phyloP scores from a whole-genome alignment of 2,888 invertebrate species.

The Drosophila paramelanica region DNA sequence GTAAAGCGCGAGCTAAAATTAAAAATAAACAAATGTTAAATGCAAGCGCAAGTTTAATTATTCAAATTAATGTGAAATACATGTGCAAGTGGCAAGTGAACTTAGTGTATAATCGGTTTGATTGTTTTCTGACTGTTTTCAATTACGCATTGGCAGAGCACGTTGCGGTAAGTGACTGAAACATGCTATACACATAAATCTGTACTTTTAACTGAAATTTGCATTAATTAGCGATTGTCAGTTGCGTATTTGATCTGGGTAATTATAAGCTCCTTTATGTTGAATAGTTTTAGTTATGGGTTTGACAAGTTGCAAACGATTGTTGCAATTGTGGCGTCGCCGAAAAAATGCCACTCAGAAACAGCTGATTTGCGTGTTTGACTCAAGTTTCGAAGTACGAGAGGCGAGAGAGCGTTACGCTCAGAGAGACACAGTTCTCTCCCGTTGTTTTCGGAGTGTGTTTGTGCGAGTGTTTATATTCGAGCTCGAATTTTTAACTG shows the following conservation, averaged over 20 bases:
- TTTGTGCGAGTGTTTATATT: constrained; percentile 8
- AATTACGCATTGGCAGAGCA: neutral
- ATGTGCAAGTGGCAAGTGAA: neutral
- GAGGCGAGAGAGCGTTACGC: constrained; percentile 10
- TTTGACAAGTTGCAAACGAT: constrained; percentile 1
- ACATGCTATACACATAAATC: neutral
- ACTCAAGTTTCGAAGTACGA: constrained; percentile 25
- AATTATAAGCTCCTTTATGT: neutral
- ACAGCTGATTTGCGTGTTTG: constrained; percentile 39
- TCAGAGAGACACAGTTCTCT: constrained; percentile 11
- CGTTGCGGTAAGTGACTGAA: constrained; percentile 22
- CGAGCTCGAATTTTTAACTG: constrained; percentile 18
- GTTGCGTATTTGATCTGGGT: neutral
- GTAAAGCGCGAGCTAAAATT: neutral
- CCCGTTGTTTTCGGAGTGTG: neutral
- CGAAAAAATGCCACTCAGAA: constrained; percentile 36
- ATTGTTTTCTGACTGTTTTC: neutral
- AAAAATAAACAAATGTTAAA: constrained; percentile 1
- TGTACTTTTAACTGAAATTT: neutral
- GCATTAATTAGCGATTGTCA: neutral
- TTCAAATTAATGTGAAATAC: neutral
- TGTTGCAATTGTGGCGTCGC: constrained; percentile 25
- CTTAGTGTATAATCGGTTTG: too few species aligned
- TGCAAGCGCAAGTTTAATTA: neutral
- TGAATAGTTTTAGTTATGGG: neutral